phyloP scores from a whole-genome alignment of 2,113 vertebrate genomes.

The Enhydra lutris region DNA sequence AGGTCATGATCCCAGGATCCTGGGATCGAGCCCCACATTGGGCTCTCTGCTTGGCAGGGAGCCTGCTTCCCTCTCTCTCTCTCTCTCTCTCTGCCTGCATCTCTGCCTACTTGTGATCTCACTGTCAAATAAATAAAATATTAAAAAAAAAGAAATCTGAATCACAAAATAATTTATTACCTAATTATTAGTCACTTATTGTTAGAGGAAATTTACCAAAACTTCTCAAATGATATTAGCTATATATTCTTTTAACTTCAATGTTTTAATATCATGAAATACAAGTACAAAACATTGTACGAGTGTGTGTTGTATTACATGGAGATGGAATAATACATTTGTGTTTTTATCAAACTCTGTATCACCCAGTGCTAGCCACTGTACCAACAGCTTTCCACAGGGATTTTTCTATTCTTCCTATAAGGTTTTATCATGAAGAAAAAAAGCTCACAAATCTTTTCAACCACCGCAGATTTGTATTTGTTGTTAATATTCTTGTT shows the following conservation, averaged over 20 bases:
- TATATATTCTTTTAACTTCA: conserved; percentile 71
- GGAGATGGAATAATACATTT: conserved; percentile 73
- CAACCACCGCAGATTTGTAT: conserved; percentile 2
- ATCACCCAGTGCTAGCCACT: background rate
- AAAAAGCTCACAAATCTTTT: conserved; percentile 46
- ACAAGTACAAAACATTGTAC: conserved; percentile 84
- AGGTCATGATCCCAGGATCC: no score
- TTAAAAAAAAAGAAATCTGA: background rate
- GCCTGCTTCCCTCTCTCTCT: no score
- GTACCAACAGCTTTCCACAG: background rate
- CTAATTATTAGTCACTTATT: background rate
- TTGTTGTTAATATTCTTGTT: conserved; percentile 11
- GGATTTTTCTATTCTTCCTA: background rate
- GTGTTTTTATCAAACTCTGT: conserved; percentile 55
- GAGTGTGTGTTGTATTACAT: conserved; percentile 79
- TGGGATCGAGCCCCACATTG: no score
- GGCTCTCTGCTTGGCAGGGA: no score
- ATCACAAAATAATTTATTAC: background rate
- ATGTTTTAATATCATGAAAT: conserved; percentile 84
- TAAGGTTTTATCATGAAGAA: conserved; percentile 22
- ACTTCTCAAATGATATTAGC: background rate
- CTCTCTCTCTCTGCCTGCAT: no score
- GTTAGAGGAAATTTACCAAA: background rate
- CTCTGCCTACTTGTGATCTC: no score
- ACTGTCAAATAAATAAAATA: no score